Conservation (phyloP, 92 coral and sea anemone genomes). For the Epizoanthus scotinus region DNA sequence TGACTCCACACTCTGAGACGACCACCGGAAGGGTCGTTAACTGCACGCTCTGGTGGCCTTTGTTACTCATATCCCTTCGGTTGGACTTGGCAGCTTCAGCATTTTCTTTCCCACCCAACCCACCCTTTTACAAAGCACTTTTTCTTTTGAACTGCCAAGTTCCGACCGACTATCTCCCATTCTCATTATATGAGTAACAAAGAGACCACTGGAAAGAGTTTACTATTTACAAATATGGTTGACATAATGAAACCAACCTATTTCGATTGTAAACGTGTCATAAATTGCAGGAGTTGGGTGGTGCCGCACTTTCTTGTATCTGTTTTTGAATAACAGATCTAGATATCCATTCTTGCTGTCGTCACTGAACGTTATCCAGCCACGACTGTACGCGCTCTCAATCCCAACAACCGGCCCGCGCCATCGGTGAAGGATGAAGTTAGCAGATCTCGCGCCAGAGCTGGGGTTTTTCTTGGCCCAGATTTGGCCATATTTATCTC, state of each 20-base stretch:
- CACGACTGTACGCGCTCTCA: constrained; percentile 31
- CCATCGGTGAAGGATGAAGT: constrained; percentile 56
- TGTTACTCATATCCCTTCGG: not conserved
- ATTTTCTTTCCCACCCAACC: too few species aligned
- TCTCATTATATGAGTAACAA: too few species aligned
- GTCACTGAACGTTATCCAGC: constrained; percentile 53
- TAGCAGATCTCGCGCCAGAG: not conserved
- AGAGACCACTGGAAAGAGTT: too few species aligned
- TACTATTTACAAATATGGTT: too few species aligned
- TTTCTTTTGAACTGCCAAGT: too few species aligned
- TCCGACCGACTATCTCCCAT: too few species aligned
- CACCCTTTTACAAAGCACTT: too few species aligned
- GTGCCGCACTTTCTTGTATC: not conserved
- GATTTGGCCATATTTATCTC: constrained; percentile 14
- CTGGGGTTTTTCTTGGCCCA: constrained; percentile 23
- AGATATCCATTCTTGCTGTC: constrained; percentile 40
- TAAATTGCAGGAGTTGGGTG: constrained; percentile 30
- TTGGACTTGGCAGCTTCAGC: not conserved
- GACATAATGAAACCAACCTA: constrained; percentile 3
- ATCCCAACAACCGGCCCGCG: constrained; percentile 53
- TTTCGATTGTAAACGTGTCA: constrained; percentile 55
- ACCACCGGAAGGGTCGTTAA: not conserved
- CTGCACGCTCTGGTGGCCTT: constrained; percentile 3
- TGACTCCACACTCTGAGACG: constrained; percentile 12
- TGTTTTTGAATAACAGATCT: constrained; percentile 2